Evolutionary conservation across 2,113 vertebrate genomes (phyloP), one percentile per base, ranked within the genome.

Genomic region (Corythaixoides concolor): DNA sequence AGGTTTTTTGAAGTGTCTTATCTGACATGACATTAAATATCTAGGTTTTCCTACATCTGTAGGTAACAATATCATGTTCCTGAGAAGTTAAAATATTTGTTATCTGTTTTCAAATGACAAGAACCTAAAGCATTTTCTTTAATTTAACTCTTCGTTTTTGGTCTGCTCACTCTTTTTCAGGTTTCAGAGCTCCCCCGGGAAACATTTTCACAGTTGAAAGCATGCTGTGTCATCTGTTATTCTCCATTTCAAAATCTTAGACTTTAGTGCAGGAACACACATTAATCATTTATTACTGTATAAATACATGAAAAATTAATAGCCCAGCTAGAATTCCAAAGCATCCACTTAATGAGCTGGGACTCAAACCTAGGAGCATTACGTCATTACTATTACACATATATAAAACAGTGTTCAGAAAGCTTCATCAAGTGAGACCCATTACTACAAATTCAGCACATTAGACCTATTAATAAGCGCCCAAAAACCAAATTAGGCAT

Each of bases 241-340:
- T 92, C 62, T 30, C 58, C 37, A 73, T 86, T 96, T 96, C 89
- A 97, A 95, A 96, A 96, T 96, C 97, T 94, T 94, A 67, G 88
- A 90, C 53, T 82, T 19, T 45, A 90, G 80, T 78, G 80, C 77
- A 94, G 78, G 63, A 96, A 90, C 68, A 88, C 30, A 63, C 68
- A 95, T 97, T 88, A 97, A 97, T 97, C 84, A 97, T 97, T 97
- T 78, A 97, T 90, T 78, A 84, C 91, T 88, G 86, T 92, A 96
- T 94, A 95, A 95, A 96, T 89, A 91, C 90, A 97, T 97, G 84
- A 97, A 97, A 97, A 92, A 97, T 97, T 97, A 95, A 97, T 94
- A 93, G 93, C 72, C 59, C 69, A 82, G 95, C 88, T 96, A 94
- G 95, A 82, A 97, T 97, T 96, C 81, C 94, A 92, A 90, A 76